Evolutionary conservation across 1,140 invertebrate genomes (phyloP), one percentile per base, ranked within the genome.

Genomic region (Spodoptera litura): DNA sequence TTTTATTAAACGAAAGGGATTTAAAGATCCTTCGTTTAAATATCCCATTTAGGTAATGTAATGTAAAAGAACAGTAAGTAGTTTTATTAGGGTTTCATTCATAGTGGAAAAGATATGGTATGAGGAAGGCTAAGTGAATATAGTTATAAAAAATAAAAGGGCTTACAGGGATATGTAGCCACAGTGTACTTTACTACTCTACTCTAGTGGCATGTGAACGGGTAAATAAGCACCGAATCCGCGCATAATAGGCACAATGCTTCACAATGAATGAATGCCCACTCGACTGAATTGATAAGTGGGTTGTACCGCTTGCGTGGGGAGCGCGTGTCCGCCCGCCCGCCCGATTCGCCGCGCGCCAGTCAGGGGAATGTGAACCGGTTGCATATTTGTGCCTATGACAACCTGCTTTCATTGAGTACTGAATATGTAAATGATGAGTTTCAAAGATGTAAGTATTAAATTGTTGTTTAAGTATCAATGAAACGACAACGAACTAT

Each of bases 271-370:
- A 89, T 90, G 92, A 92, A 94, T 94, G 86, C 88, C 92, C 91
- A 93, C 92, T 94, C 91, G 91, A 89, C 84, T 92, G 92, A 93
- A 94, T 94, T 94, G 92, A 92, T 94, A 94, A 94, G 91, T 93
- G 91, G 91, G 91, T 86, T 94, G 91, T 91, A 84, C 89, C 88
- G 89, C 79, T 85, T 80, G 85, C 84, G 86, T 87, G 86, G 89
- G 87, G 88, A 87, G 87, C 81, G 79, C 66, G 83, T 85, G 86
- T 82, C 85, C 88, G 86, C 82, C 86, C 88, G 82, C 87, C 86
- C 83, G 85, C 83, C 72, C 79, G 79, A 83, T 78, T 72, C 59
- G 68, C 44, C 62, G 53, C 79, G 77, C 53, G 58, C 58, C 62
- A 72, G 59, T 53, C 49, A 11, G 15, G 49, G 56, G 49, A 64